Evolutionary conservation across 2,113 vertebrate species (phyloP).

Genomic region (Tauraco erythrolophus): DNA sequence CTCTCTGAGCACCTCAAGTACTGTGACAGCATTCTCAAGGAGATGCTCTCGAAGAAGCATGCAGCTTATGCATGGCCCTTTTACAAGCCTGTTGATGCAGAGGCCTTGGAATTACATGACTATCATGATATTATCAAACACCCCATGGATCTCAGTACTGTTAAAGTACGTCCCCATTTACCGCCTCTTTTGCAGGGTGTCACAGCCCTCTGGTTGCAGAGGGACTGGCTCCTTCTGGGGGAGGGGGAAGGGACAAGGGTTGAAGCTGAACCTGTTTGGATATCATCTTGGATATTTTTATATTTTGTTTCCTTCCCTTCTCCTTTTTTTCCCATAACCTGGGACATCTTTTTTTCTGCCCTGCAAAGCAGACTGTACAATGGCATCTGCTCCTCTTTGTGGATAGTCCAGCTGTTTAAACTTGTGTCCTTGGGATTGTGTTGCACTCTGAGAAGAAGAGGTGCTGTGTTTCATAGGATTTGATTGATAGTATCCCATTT

Average conservation of each 20-base stretch:
- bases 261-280: not conserved
- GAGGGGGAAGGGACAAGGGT: conserved; percentile 44
- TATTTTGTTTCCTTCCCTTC: not conserved
- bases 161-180: conserved; percentile 83
- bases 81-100: conserved; percentile 93
- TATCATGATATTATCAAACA: conserved; percentile 98
- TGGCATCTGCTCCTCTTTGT: not conserved
- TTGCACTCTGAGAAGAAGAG: conserved; percentile 32
- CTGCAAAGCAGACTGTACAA: not conserved
- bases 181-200: conserved; percentile 14
- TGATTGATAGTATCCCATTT: conserved; percentile 15
- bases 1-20: conserved; percentile 87
- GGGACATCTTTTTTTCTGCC: not conserved
- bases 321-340: not conserved
- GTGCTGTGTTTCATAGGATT: conserved; percentile 27
- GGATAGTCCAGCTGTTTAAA: not conserved
- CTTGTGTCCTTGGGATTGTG: not conserved
- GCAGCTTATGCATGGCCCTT: conserved; percentile 94
- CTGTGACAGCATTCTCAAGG: conserved; percentile 91
- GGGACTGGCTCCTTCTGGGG: conserved; percentile 14
- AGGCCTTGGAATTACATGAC: conserved; percentile 91
- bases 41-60: conserved; percentile 95
- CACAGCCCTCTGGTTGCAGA: conserved; percentile 16
- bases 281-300: conserved; percentile 1
- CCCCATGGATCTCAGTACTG: conserved; percentile 97